Percentiles rank a stretch among this genome's conserved stretches.
phyloP scores from a whole-genome alignment of 2,113 vertebrate species.

The Thinocorus orbignyianus region DNA sequence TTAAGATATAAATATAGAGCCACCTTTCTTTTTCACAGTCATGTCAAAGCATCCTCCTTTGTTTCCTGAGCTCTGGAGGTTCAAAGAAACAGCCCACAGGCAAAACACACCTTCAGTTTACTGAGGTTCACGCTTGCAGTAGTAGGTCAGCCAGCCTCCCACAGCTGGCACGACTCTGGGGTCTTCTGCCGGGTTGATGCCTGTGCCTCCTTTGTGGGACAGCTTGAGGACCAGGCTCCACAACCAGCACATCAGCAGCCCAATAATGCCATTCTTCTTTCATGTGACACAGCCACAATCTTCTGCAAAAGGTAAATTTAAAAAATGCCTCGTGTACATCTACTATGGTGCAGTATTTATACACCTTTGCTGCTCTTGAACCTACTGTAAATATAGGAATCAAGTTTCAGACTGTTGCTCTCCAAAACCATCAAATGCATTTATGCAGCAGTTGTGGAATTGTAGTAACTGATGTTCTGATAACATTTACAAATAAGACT shows the following conservation, averaged over 20 bases:
- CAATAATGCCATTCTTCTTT: not conserved
- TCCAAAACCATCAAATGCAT: not conserved
- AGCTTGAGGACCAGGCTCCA: not conserved
- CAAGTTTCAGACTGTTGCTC: not conserved
- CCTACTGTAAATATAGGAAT: not conserved
- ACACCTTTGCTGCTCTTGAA: not conserved
- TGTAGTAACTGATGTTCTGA: not conserved
- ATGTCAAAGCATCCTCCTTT: not conserved
- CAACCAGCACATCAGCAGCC: not conserved
- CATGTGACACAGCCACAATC: not conserved
- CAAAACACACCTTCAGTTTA: not conserved
- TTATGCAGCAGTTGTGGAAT: not conserved
- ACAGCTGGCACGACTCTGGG: accelerated
- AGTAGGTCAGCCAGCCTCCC: not conserved
- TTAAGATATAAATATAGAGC: not conserved
- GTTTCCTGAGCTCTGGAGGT: not conserved
- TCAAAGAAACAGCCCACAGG: not conserved
- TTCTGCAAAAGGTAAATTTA: not conserved
- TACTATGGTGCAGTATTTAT: not conserved
- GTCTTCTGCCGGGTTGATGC: not conserved
- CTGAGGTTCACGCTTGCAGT: not conserved
- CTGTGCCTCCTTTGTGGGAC: not conserved
- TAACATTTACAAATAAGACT: not conserved
- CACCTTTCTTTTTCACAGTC: not conserved
- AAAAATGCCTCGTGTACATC: not conserved